Evolutionary conservation across 2,797 vertebrate genomes (phyloP).

Genomic region (Pipistrellus nathusii): DNA sequence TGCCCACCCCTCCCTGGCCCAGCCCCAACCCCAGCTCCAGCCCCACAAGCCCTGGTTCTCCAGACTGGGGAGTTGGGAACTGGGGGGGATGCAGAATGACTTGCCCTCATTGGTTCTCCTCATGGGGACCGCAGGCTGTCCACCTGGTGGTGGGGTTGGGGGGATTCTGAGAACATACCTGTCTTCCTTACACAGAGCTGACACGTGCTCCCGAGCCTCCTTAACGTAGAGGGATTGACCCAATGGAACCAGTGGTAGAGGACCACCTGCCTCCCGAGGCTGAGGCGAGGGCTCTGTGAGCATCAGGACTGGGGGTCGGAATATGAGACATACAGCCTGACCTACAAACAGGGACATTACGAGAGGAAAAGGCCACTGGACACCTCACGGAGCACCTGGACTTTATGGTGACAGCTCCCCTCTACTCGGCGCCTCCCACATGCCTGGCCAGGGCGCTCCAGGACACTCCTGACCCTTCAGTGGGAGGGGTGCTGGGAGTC

Average conservation of each 20-base stretch:
- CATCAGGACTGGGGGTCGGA: background rate
- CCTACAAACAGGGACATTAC: background rate
- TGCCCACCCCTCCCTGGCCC: background rate
- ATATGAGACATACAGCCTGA: accelerated
- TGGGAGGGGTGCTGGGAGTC: background rate
- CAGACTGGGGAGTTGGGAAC: background rate
- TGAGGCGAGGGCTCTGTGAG: background rate
- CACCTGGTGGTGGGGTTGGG: background rate
- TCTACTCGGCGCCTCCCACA: accelerated
- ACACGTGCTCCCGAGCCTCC: background rate
- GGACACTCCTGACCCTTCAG: background rate
- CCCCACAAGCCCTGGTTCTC: background rate
- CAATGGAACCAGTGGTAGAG: background rate
- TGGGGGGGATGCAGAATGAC: background rate
- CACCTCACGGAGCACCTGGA: background rate
- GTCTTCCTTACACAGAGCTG: background rate
- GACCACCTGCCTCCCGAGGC: background rate
- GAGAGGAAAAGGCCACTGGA: background rate
- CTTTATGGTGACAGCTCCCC: background rate
- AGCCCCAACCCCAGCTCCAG: background rate
- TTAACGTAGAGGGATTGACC: background rate
- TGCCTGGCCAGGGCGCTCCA: background rate
- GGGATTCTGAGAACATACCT: background rate
- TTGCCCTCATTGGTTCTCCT: background rate
- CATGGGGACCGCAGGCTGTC: background rate